Evolutionary conservation across 2,888 invertebrate genomes (phyloP).

Genomic region (Zhengitettix transpicula): DNA sequence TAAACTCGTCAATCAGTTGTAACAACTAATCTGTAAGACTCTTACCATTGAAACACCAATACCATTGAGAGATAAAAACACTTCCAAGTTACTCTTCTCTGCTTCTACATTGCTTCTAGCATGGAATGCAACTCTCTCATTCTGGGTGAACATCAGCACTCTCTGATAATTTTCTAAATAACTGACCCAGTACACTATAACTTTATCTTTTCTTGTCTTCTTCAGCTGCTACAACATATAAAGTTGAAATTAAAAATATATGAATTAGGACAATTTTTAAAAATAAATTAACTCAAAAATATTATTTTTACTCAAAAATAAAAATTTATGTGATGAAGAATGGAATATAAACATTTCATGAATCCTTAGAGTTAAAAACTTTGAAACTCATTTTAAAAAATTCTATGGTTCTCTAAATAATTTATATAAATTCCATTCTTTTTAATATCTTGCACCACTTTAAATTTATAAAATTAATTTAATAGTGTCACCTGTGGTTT

Average conservation of each 20-base stretch:
- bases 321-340: no score
- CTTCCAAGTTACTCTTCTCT: conserved; percentile 49
- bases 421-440: neutral
- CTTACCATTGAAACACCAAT: conserved; percentile 42
- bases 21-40: conserved; percentile 1
- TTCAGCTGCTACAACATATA: conserved; percentile 20
- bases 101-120: conserved; percentile 41
- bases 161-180: conserved; percentile 59
- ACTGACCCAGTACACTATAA: conserved; percentile 65
- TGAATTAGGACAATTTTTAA: no score
- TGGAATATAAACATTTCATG: no score
- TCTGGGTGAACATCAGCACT: conserved; percentile 58
- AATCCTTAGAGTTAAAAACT: neutral
- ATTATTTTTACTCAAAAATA: no score
- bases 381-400: neutral
- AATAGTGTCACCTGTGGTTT: conserved; percentile 16
- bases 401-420: neutral
- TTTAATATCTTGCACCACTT: neutral
- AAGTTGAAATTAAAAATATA: neutral
- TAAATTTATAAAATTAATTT: no score
- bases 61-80: conserved; percentile 50
- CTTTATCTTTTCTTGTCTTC: conserved; percentile 55
- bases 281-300: no score
- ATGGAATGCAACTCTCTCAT: conserved; percentile 48
- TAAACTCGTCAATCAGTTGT: neutral